phyloP scores from a whole-genome alignment of 1,140 invertebrate species.

The Gonioctena quinquepunctata region DNA sequence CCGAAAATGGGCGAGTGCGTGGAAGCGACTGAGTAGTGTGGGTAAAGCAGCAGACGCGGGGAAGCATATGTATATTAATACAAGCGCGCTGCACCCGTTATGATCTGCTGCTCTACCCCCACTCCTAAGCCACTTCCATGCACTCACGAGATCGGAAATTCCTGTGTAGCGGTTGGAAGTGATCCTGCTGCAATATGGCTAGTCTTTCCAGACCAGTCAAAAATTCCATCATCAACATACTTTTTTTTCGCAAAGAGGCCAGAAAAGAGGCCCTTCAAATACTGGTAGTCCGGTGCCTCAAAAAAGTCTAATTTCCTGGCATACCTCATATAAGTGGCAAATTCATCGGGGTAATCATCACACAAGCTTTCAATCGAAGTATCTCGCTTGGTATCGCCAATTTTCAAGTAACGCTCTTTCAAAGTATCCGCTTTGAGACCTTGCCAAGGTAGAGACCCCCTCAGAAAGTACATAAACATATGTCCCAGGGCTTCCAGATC shows the following conservation, averaged over 20 bases:
- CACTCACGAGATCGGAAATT: conserved; percentile 14
- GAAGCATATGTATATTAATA: no score
- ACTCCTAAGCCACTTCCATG: no score
- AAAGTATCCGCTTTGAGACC: conserved; percentile 98
- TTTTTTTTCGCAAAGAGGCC: conserved; percentile 92
- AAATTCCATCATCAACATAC: conserved; percentile 92
- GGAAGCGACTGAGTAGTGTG: no score
- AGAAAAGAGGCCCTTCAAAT: conserved; percentile 91
- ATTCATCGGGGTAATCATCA: conserved; percentile 95
- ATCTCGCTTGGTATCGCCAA: conserved; percentile 97
- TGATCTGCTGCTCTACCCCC: no score
- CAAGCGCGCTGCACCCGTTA: no score
- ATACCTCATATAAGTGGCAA: conserved; percentile 96
- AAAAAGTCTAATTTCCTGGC: conserved; percentile 97
- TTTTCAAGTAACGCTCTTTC: conserved; percentile 99
- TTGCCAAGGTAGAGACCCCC: conserved; percentile 98
- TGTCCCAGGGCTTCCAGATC: conserved; percentile 98
- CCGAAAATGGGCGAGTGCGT: no score
- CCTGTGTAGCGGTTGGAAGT: conserved; percentile 8
- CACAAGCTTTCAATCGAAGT: conserved; percentile 97
- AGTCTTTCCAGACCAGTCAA: conserved; percentile 97
- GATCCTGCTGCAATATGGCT: conserved; percentile 63
- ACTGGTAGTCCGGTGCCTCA: conserved; percentile 99
- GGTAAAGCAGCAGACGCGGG: no score
- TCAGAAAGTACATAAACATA: conserved; percentile 99